Evolutionary conservation across 2,797 vertebrate genomes (phyloP), one percentile per base, ranked within the genome.

Genomic region (Etheostoma nigrum): DNA sequence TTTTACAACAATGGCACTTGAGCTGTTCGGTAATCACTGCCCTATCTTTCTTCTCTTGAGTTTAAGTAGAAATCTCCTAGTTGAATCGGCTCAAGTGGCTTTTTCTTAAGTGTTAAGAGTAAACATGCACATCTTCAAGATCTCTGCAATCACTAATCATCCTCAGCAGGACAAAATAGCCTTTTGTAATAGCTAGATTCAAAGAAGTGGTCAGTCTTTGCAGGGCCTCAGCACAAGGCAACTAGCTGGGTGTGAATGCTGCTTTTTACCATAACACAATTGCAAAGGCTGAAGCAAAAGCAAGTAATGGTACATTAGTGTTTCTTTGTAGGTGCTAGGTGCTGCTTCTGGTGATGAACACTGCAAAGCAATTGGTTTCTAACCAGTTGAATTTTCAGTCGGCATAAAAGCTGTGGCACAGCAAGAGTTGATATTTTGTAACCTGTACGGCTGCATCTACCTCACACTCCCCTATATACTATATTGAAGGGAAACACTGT

Each of bases 91-190:
- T 91, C 51, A 83, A 93, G 88, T 84, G 84, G 79, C 65, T 61
- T 74, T 76, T 79, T 67, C 40, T 59, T 27, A 23, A 74, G 81
- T 59, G 58, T 49, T 49, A 70, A 72, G 45, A 75, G 72, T 77
- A 86, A 88, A 87, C 79, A 88, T 71, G 45, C 47, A 71, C 76
- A 70, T 79, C 66, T 70, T 83, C 67, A 84, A 74, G 72, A 82
- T 59, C 78, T 78, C 64, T 81, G 63, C 51, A 66, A 78, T 77
- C 78, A 68, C 57, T 66, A 30, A 60, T 78, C 72, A 55, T 73
- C 70, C 54, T 75, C 19, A 40, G 40, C 30, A 78, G 79, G 54
- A 92, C 79, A 90, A 91, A 89, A 36, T 42, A 57, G 23, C 49
- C 69, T 72, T 67, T 36, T 64, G 45, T 79, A 76, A 74, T 53